Base-by-base conservation (phyloP, 2,888 invertebrate species). In the Ectropis crepuscularia region DNA sequence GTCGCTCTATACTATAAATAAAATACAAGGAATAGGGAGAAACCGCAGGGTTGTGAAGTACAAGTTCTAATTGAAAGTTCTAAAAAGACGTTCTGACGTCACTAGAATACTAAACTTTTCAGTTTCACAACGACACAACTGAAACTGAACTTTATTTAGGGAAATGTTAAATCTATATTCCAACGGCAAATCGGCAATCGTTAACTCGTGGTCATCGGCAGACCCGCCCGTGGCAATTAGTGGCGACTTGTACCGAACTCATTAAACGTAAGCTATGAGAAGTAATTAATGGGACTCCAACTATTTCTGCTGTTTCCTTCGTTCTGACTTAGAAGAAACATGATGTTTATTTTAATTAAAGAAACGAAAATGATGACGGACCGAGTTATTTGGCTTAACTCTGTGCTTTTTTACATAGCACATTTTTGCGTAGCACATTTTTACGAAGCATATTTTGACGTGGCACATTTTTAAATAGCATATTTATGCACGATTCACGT, bases 221-320 rank as follows among this genome's bases (percentile, higher is more conserved):
- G 48, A 45, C 57, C 49, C 49, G 9, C 9, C n/a, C 58, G 12
- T 39, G 45, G 38, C 38, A 58, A 58, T 58, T 58, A 58, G 45
- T 51, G n/a, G 5, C 12, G 38, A 51, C 16, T 37, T 8, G 16
- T 43, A 45, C 16, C n/a, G 48, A 49, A 12, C 49, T 57, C 57
- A 49, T 57, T 57, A 49, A 49, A 57, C 41, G 42, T 10, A 57
- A 42, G 49, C 49, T n/a, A 42, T 16, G 39, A 12, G n/a, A 47
- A 39, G 39, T n/a, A 39, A 16, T 39, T 10, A 47, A 41, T 39
- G 16, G 41, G 10, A 10, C 39, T 6, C 28, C 6, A 41, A 51
- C 38, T 39, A 8, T 9, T 39, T 12, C 38, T 11, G 38, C 49
- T 0, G 38, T 10, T 50, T 39, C 11, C 38, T 49, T 12, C 6